Base-by-base conservation (phyloP, 2,797 vertebrate genomes). In the Coregonus ussuriensis region DNA sequence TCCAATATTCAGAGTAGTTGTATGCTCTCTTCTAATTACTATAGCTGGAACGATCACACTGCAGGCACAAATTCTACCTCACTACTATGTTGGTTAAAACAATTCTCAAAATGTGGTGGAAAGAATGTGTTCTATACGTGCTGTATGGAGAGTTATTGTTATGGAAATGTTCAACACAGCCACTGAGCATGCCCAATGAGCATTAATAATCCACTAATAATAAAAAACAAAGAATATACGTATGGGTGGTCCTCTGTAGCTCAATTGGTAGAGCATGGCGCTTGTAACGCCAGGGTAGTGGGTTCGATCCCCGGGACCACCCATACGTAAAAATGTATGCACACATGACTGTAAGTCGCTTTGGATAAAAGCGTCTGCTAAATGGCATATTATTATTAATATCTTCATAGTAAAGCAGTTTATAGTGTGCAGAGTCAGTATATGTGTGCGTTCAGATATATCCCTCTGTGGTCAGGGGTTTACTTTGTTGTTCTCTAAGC, bases 161-260 rank as follows among this genome's bases (percentile, higher is more conserved):
- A 75, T 75, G 74, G 74, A 67, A 68, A 75, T 75, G 25, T 18
- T 16, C 16, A 18, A 69, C 33, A 66, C 21, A 25, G 29, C 63
- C 29, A 66, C 29, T 31, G 63, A 66, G 29, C 25, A 9, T 41
- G 35, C 18, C 33, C 67, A 69, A 18, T 41, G 33, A 69, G 35
- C 67, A 69, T 37, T 4, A 66, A 33, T 33, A 66, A 66, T 33
- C 63, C 4, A 66, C 29, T 31, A 33, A 7, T 67, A 11, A 29
- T 6, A 18, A 37, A 47, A 7, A 69, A 15, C 5, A 47, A 41
- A 37, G 16, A 35, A 69, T 4, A 25, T 25, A 25, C 25, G 0
- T 25, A 25, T 25, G 25, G 25, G 25, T 25, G 25, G 25, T 25
- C 25, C 25, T 25, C 25, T 25, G 25, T 25, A 25, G 25, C 25